Evolutionary conservation across 2,888 invertebrate species (phyloP).

Genomic region (Aelia acuminata): DNA sequence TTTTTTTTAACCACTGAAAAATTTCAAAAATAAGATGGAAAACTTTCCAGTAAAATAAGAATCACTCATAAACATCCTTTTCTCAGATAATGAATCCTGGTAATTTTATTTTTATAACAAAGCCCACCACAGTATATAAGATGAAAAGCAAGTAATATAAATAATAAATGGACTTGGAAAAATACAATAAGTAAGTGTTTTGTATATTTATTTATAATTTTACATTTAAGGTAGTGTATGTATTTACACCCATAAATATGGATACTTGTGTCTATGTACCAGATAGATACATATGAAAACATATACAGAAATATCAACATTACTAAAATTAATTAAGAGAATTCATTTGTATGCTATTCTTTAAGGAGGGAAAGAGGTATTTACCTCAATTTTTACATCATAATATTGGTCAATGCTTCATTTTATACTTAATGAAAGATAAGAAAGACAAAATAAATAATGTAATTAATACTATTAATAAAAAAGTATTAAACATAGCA

Average conservation of each 20-base stretch:
- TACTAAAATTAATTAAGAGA: not conserved
- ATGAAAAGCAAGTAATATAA: not conserved
- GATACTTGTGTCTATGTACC: not conserved
- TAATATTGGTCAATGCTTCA: not conserved
- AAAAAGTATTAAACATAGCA: not conserved
- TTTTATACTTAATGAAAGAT: not conserved
- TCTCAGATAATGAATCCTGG: not conserved
- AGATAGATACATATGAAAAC: not conserved
- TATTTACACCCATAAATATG: not conserved
- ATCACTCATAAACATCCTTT: not conserved
- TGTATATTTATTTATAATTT: not conserved
- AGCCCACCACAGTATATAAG: not conserved
- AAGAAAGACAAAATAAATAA: not conserved
- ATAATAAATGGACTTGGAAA: not conserved
- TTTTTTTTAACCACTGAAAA: too few relatives aligned
- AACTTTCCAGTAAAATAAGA: too few relatives aligned
- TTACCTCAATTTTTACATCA: not conserved
- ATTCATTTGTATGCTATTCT: not conserved
- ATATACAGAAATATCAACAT: constrained; percentile 4
- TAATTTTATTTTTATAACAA: not conserved
- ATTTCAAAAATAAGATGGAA: too few relatives aligned
- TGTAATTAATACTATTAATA: not conserved
- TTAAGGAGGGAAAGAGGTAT: not conserved
- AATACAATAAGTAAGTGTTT: not conserved
- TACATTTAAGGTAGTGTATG: not conserved